These are phyloP conservation scores for Fulmarus glacialis DNA, from an alignment of 2,113 vertebrate species.

Conservation along the genomic window DNA sequence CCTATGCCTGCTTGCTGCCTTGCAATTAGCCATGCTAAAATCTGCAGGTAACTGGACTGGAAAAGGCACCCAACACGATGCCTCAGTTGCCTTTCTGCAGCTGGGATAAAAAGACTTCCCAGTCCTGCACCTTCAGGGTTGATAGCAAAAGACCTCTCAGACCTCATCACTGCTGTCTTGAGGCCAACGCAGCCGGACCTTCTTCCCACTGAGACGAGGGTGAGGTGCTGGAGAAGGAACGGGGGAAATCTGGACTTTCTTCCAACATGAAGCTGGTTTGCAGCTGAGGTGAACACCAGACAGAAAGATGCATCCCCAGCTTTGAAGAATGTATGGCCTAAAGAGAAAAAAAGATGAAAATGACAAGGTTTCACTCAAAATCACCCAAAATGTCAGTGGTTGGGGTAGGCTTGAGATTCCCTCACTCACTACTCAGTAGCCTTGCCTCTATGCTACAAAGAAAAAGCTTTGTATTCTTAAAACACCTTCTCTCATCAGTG, in stretches of 20 bases:
- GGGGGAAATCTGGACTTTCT: background rate
- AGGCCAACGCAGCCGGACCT: background rate
- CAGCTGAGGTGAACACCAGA: accelerated
- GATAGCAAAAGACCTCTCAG: background rate
- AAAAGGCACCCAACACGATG: background rate
- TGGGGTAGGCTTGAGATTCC: background rate
- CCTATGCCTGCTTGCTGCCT: background rate
- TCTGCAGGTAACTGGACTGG: background rate
- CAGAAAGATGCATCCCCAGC: background rate
- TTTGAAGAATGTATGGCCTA: background rate
- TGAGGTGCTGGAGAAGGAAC: background rate
- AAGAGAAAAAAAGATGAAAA: background rate
- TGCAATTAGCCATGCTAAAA: background rate
- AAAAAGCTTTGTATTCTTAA: background rate
- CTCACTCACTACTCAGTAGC: background rate
- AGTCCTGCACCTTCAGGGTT: background rate
- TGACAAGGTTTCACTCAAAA: background rate
- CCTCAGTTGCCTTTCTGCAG: background rate
- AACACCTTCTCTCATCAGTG: background rate
- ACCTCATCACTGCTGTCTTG: background rate
- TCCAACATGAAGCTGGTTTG: background rate
- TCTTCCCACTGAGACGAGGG: background rate
- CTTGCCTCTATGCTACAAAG: background rate
- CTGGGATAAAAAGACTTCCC: background rate
- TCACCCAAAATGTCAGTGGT: background rate